Evolutionary conservation across 2,888 invertebrate genomes (phyloP), one percentile per base, ranked within the genome.

Genomic region (Amaurobius ferox): DNA sequence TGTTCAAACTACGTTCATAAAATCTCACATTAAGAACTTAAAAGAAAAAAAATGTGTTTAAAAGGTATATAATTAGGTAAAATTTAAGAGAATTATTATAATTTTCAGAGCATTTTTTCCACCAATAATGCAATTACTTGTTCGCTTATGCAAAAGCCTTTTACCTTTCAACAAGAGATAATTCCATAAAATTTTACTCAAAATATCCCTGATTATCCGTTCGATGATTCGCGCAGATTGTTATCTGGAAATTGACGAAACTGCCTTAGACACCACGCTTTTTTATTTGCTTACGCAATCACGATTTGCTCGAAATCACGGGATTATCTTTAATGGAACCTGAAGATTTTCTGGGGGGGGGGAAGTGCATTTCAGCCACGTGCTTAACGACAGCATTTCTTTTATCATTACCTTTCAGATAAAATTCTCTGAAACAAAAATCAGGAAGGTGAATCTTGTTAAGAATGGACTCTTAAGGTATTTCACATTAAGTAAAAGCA

Each of bases 301-400:
- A 26, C 40, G 39, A 68, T 68, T 68, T 68, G 68, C 30, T 39
- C 13, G 16, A 68, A 68, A 68, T 23, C 16, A 16, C 0, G 26
- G 68, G 39, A 68, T 68, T 40, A 68, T 1, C n/a, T 68, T 26
- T 68, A 68, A 40, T 68, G 28, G 32, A 68, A 68, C 28, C 40
- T 13, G 3, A 3, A 26, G 9, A 5, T 66, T 32, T 66, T 32
- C 9, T 19, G 66, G 30, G n/a, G 19, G 3, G 28, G 29, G 32
- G 32, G 32, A 32, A 32, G 23, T 13, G 11, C 66, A 32, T 23
- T 32, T 66, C 26, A 32, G 0, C 13, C 26, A 6, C n/a, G 16
- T 26, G 13, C 16, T 40, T 39, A 28, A 68, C 26, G 68, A 68
- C 23, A 40, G 28, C 28, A 40, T 26, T 68, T 68, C 40, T 39